Evolutionary conservation across 1,140 invertebrate genomes (phyloP).

Genomic region (Diorhabda elongata): DNA sequence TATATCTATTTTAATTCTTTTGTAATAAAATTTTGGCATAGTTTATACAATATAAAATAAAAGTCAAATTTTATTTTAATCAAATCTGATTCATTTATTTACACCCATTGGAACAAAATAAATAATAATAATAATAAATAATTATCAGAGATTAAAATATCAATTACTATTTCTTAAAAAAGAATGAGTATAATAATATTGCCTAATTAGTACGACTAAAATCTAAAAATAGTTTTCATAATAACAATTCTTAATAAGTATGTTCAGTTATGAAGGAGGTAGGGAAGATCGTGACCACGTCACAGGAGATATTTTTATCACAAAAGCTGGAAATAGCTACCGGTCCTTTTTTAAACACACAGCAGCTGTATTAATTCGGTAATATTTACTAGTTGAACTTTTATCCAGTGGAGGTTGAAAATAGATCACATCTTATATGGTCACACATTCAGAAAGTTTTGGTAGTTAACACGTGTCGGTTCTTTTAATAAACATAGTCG

Average conservation of each 20-base stretch:
- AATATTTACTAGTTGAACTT: constrained; percentile 7
- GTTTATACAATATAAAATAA: constrained; percentile 26
- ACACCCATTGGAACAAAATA: too few relatives aligned
- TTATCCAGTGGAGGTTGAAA: constrained; percentile 4
- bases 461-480: constrained; percentile 2
- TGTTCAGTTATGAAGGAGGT: too few relatives aligned
- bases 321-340: background rate
- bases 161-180: too few relatives aligned
- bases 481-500: constrained; percentile 5
- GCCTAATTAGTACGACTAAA: too few relatives aligned
- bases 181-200: too few relatives aligned
- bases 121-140: too few relatives aligned
- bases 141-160: too few relatives aligned
- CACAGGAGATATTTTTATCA: background rate
- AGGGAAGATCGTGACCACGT: background rate
- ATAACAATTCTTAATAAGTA: too few relatives aligned
- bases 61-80: constrained; percentile 15
- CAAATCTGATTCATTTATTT: background rate
- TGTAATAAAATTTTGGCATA: constrained; percentile 22
- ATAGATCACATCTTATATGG: constrained; percentile 17
- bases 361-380: background rate
- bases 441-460: constrained; percentile 2
- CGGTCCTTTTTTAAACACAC: background rate
- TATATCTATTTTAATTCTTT: constrained; percentile 18
- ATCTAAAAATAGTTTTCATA: too few relatives aligned